Percentiles rank a stretch among this genome's conserved stretches.
These are phyloP conservation scores for Ovibos moschatus DNA, from an alignment of 2,113 vertebrate species.

Conservation along the genomic window DNA sequence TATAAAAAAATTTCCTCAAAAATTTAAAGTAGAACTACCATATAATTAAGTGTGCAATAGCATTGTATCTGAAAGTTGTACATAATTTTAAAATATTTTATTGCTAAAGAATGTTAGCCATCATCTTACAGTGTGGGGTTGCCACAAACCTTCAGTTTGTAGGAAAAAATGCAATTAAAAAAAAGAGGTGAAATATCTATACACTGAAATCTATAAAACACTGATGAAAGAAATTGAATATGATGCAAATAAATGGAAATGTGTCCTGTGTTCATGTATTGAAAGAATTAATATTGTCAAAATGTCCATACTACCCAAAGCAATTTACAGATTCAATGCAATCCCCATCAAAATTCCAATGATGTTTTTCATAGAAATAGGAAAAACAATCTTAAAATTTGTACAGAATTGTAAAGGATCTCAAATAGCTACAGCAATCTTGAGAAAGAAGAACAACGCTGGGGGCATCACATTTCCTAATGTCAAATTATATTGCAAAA, in stretches of 20 bases:
- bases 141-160: background rate
- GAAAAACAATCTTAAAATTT: background rate
- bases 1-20: background rate
- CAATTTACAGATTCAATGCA: background rate
- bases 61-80: background rate
- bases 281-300: background rate
- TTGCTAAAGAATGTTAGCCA: background rate
- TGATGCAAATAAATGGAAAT: background rate
- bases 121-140: background rate
- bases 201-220: background rate
- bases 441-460: background rate
- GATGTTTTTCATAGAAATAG: background rate
- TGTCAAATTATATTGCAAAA: background rate
- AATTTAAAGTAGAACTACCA: background rate
- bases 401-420: background rate
- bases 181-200: background rate
- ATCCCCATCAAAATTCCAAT: background rate
- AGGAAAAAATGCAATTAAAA: background rate
- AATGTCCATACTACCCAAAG: background rate
- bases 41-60: background rate
- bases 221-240: background rate
- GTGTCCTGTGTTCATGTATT: background rate
- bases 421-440: background rate
- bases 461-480: background rate
- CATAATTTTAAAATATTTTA: background rate